Conservation (phyloP, 2,888 invertebrate species). For the Conomelus anceps region DNA sequence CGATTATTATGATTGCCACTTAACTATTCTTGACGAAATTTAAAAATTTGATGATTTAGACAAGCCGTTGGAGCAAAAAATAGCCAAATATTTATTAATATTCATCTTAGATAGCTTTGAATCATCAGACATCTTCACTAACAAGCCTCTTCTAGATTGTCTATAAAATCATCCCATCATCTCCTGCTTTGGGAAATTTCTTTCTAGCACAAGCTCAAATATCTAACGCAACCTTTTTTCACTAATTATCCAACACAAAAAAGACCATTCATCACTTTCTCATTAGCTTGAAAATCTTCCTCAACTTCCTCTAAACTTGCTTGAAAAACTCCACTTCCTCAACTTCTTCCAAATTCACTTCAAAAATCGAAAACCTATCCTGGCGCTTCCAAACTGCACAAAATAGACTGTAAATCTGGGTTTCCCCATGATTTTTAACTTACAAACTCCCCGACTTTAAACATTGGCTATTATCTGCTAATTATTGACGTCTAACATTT, state of each 20-base stretch:
- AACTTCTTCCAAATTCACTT: no score
- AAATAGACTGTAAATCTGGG: not conserved
- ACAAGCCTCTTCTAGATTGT: not conserved
- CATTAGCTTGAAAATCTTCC: not conserved
- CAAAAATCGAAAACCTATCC: no score
- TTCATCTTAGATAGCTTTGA: not conserved
- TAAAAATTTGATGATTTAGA: not conserved
- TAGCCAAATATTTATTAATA: not conserved
- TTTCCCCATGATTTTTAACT: not conserved
- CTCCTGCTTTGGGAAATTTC: not conserved
- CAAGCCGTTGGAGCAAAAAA: not conserved
- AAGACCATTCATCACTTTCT: no score
- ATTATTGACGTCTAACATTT: no score
- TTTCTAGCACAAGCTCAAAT: not conserved
- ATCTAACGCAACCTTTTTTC: not conserved
- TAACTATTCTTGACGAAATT: not conserved
- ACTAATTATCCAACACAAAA: no score
- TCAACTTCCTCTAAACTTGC: not conserved
- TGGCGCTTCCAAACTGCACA: no score
- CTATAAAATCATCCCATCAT: not conserved
- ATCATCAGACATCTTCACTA: not conserved
- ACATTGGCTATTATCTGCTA: no score
- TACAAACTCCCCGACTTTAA: not conserved
- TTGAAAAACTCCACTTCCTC: not conserved
- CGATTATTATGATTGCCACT: not conserved